Evolutionary conservation across 2,888 invertebrate species (phyloP), one percentile per base, ranked within the genome.

Genomic region (Kuschelorhynchus macadamiae): DNA sequence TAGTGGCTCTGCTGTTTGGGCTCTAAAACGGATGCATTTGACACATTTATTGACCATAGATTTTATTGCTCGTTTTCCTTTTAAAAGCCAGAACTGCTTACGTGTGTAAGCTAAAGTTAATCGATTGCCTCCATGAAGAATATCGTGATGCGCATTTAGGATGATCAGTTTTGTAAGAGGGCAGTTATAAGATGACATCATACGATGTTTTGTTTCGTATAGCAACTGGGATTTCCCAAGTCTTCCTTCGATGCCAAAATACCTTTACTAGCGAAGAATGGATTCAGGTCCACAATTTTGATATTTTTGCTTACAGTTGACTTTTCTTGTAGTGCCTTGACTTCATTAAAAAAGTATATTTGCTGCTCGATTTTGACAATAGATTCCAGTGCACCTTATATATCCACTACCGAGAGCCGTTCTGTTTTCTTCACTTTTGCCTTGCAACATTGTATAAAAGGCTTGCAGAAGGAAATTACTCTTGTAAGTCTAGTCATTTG

Each of bases 41-140:
- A 59, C 30, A 20, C 59, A 59, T 30, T 30, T 20, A 9, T 12
- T 16, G 3, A 59, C 2, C 12, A 59, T 59, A 20, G 3, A 11
- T 32, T 21, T 44, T 5, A 59, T 33, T 30, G 59, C 33, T 59
- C 16, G 17, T 42, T 44, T 56, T n/a, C 42, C 56, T n/a, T 56
- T 56, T 11, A 42, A 18, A 25, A 56, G 17, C 56, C 44, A 56
- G 21, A 44, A 56, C 41, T 47, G 11, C 12, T 36, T 36, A n/a
- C 36, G 12, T 12, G 36, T 36, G 12, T 36, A 7, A 11, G 53
- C 53, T 36, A 53, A 16, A 9, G 53, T 53, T 12, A 53, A 20
- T 16, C 16, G 16, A 53, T 33, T 39, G 5, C 53, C 53, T 25
- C 50, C 50, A 12, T 21, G 25, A 25, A 25, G 25, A 25, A 7